Evolutionary conservation across 2,113 vertebrate genomes (phyloP), one percentile per base, ranked within the genome.

Genomic region (Dipodomys ordii): DNA sequence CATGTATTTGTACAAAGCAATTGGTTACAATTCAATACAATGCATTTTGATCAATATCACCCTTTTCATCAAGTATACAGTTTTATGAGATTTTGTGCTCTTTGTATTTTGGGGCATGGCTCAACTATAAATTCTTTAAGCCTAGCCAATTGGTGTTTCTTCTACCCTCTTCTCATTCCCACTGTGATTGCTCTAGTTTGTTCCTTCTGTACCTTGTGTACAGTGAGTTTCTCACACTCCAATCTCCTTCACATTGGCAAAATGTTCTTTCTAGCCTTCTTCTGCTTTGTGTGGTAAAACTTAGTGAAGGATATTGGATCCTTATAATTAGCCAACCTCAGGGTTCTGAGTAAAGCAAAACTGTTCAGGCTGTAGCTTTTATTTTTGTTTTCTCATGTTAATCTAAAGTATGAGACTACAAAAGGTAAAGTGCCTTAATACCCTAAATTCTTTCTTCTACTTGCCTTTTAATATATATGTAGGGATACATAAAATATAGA

Each of bases 401-500:
- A 9, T 88, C 22, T 76, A 62, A 79, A 80, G 35, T 82, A 2
- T 86, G 84, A 91, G 10, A 79, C 60, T 82, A 74, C 2, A 32
- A 89, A 95, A 91, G 39, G 23, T 69, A 32, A 86, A 91, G 82
- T 73, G 9, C 10, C 35, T 77, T 69, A 82, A 60, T 94, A 74
- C 4, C 18, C 30, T 86, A 62, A 94, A 65, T 88, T 88, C 3
- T 78, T 84, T 89, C 64, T 90, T 80, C 19, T 79, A 49, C 13
- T 83, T 88, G 3, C 3, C 30, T 44, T 83, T 62, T 82, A 83
- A 28, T 35, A 88, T 13, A 60, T 74, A 19, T 73, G 6, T 84
- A 53, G 8, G 49, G 8, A 53, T 53, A 53, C 12, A 53, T 53
- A 53, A 60, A 88, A 74, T 67, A 20, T 23, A 91, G 1, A 22